A percentile compares a stretch with the other conserved stretches of the same genome.
phyloP scores from a whole-genome alignment of 2,113 vertebrate genomes.

The Cololabis saira region DNA sequence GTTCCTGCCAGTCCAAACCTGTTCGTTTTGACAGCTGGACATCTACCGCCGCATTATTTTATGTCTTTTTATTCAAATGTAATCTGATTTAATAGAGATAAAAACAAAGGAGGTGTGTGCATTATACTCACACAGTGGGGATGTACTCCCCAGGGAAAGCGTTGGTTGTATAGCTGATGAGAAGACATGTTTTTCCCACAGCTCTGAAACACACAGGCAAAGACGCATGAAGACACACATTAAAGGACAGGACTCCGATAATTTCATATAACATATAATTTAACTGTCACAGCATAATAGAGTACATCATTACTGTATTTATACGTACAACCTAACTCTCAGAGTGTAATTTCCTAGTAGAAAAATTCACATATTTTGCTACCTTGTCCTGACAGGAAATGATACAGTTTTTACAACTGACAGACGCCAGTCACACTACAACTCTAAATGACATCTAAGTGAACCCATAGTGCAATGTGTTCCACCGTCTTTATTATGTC shows the following conservation, averaged over 20 bases:
- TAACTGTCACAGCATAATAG: background rate
- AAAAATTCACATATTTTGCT: background rate
- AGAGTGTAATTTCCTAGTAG: background rate
- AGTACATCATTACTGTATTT: background rate
- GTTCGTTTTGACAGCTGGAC: background rate
- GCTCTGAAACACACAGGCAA: slow-evolving; percentile 78
- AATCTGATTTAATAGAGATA: background rate
- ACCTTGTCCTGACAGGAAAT: slow-evolving; percentile 3
- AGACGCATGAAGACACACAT: slow-evolving; percentile 2
- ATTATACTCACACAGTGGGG: slow-evolving; percentile 91
- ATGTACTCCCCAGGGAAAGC: slow-evolving; percentile 95
- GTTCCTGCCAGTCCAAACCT: slow-evolving; percentile 33
- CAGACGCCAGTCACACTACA: background rate
- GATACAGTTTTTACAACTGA: background rate
- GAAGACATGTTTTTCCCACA: slow-evolving; percentile 95
- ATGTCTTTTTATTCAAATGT: background rate
- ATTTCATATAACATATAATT: too few relatives aligned
- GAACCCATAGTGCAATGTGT: too few relatives aligned
- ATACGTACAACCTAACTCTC: background rate
- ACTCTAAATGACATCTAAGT: background rate
- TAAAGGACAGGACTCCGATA: background rate
- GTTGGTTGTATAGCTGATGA: slow-evolving; percentile 97
- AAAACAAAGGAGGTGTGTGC: background rate
- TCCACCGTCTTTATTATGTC: too few relatives aligned
- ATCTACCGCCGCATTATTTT: background rate